Percentiles rank a stretch among this genome's conserved stretches.
Evolutionary conservation across 2,113 vertebrate genomes (phyloP).

Genomic region (Platycercus adscitus): DNA sequence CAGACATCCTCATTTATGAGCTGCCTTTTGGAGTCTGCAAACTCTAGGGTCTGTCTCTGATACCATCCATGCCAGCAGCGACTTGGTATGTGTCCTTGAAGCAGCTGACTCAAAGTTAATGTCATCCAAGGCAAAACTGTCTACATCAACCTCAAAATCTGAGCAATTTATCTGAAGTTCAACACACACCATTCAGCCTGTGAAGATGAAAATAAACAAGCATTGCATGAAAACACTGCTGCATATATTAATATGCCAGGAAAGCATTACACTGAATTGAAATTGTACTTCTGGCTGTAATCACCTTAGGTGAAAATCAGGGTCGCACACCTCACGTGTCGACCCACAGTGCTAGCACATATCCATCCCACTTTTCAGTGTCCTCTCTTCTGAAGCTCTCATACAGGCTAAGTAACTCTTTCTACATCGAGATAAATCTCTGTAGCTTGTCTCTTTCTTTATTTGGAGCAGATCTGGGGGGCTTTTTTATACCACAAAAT

Average conservation of each 20-base stretch:
- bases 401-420: not conserved
- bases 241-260: not conserved
- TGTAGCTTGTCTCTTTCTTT: not conserved
- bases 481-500: not conserved
- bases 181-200: not conserved
- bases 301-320: not conserved
- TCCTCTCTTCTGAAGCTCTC: not conserved
- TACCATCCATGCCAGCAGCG: not conserved
- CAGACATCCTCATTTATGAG: not conserved
- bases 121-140: not conserved
- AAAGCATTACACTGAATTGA: not conserved
- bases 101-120: accelerated
- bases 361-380: not conserved
- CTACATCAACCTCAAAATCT: not conserved
- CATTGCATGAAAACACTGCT: not conserved
- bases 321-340: not conserved
- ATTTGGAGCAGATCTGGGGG: not conserved
- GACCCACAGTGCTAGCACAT: not conserved
- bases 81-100: not conserved
- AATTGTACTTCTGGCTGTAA: not conserved
- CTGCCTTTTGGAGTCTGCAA: not conserved
- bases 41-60: not conserved
- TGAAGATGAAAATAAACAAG: not conserved
- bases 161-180: not conserved
- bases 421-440: not conserved